These are phyloP conservation scores for Zoanthus solanderi DNA, from an alignment of 92 coral and sea anemone genomes.

Conservation along the genomic window DNA sequence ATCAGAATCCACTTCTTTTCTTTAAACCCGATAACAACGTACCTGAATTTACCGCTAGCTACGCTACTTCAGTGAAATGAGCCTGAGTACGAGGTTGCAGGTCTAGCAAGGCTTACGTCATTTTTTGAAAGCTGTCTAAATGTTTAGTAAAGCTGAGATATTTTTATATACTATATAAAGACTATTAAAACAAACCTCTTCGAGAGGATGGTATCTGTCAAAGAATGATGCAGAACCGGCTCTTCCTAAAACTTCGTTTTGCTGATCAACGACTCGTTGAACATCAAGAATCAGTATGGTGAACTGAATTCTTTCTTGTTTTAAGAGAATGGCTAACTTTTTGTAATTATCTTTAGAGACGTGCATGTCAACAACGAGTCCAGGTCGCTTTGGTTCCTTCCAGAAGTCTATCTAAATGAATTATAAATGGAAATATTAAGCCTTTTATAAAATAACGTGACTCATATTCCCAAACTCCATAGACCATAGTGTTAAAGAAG, in stretches of 20 bases:
- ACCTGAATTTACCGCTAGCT: no score
- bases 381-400: constrained; percentile 71
- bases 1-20: no score
- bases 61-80: no score
- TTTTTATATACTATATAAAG: not conserved
- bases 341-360: constrained; percentile 64
- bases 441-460: not conserved
- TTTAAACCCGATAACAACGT: no score
- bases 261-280: constrained; percentile 64
- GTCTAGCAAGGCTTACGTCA: no score
- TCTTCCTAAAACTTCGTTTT: constrained; percentile 54
- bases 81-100: no score
- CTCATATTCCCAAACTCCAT: no score
- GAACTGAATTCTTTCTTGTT: constrained; percentile 63
- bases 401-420: constrained; percentile 75
- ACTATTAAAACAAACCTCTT: constrained; percentile 44
- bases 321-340: constrained; percentile 57
- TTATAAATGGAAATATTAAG: no score
- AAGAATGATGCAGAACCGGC: constrained; percentile 43
- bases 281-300: constrained; percentile 76
- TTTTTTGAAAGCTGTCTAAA: not conserved
- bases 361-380: constrained; percentile 81
- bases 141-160: not conserved
- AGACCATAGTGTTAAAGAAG: no score
- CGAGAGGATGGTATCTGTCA: constrained; percentile 61